Evolutionary conservation across 2,888 invertebrate genomes (phyloP), one percentile per base, ranked within the genome.

Genomic region (Temnothorax unifasciatus): DNA sequence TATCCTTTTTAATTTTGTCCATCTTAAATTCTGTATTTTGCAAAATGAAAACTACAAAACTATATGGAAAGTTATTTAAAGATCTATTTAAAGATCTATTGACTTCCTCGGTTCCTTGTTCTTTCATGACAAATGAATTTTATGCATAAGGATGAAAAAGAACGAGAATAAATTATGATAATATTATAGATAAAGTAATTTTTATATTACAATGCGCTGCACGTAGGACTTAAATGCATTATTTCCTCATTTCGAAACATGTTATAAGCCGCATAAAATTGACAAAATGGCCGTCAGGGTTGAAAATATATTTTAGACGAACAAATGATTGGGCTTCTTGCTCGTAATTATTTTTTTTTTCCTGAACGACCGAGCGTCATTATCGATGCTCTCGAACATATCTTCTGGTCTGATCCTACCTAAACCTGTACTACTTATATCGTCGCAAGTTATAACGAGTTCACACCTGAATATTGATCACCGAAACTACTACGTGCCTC

Each of bases 381-480:
- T n/a, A 18, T 57, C 6, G 6, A 21, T 38, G 9, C n/a, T 3
- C n/a, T 44, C 44, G 4, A 25, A 2, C 6, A 15, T 69, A 34
- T 59, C 59, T 73, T 47, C 29, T 18, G 4, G 0, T 21, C 29
- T 8, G 21, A 73, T 18, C 13, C 15, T 4, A 54, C 6, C 13
- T 47, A 21, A 47, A 59, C 0, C 44, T 69, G 6, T n/a, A 47
- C 18, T 44, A 59, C 9, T 29, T 47, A 15, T 47, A 47, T 5
- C 21, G 21, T 59, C 15, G n/a, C 44, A 54, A 59, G 15, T n/a
- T 44, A 18, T 34, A 21, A 79, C 34, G 1, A 79, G 38, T 59
- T 79, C 59, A 59, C 59, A 79, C 47, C 73, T 73, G 73, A 71
- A 79, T 79, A 79, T 73, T 59, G 73, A 79, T 79, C 79, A 73